These are phyloP conservation scores for Perithous albicinctus DNA, from an alignment of 2,888 invertebrate genomes.

Conservation along the genomic window DNA sequence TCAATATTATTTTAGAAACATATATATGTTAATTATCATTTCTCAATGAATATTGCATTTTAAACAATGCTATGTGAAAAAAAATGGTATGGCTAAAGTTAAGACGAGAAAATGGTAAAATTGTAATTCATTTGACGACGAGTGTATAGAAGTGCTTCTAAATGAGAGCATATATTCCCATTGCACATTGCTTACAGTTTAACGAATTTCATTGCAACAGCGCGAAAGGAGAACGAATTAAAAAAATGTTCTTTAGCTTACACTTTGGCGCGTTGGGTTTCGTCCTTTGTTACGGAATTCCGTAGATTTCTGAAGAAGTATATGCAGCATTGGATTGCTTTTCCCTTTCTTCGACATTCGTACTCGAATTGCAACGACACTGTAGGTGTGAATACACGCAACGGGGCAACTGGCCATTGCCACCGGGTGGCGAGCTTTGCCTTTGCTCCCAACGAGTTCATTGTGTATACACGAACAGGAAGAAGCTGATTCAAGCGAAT, in stretches of 20 bases:
- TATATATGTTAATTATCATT: background rate
- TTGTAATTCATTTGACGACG: background rate
- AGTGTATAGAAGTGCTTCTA: background rate
- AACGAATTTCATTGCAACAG: conserved; percentile 6
- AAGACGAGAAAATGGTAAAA: background rate
- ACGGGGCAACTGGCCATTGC: conserved; percentile 38
- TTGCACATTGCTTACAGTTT: background rate
- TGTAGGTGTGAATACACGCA: background rate
- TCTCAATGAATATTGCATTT: background rate
- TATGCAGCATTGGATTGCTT: conserved; percentile 21
- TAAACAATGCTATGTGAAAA: too few species aligned
- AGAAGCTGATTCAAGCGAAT: background rate
- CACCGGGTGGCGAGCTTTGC: background rate
- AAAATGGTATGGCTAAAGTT: background rate
- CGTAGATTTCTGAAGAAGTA: conserved; percentile 29
- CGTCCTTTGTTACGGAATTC: conserved; percentile 50
- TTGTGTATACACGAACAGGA: conserved; percentile 31
- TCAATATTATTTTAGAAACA: background rate
- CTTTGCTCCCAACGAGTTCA: conserved; percentile 28
- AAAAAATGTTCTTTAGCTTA: conserved; percentile 26
- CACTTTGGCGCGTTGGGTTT: conserved; percentile 10
- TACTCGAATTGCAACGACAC: conserved; percentile 39
- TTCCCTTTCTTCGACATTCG: conserved; percentile 32
- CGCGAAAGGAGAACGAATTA: conserved; percentile 31
- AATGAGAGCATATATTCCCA: background rate